Evolutionary conservation across 1,140 invertebrate species (phyloP), one percentile per base, ranked within the genome.

Genomic region (Cydia pomonella): DNA sequence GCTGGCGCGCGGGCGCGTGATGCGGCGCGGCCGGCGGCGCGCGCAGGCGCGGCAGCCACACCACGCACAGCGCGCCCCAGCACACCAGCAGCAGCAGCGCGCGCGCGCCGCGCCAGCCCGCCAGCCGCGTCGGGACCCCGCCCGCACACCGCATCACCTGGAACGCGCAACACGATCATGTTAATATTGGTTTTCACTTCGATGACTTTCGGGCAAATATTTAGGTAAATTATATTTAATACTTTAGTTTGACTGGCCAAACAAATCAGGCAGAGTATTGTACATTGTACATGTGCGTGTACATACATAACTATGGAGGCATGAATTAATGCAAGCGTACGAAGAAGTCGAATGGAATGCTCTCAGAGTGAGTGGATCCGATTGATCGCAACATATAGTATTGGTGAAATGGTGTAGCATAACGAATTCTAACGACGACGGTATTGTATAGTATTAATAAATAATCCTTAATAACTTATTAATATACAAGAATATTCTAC

Each of bases 91-190:
- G 85, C 21, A 73, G 79, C 74, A 80, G 77, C 82, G 47, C 79
- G 79, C 80, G 83, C 82, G 73, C 72, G 76, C 77, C 79, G 82
- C 66, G 80, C 86, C 75, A 82, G 79, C 85, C 80, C 82, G 75
- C 78, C 83, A 69, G 77, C 78, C 75, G 77, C 85, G 73, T 80
- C 74, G 78, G 81, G 84, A 88, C 62, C 87, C 83, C 79, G 82
- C 83, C 81, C 85, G 85, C 85, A 88, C 77, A 84, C 85, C 69
- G 64, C 64, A 69, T 69, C 89, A 88, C 89, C 89, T 90, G 64
- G 12, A 47, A 66, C 38, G 38, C 38, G 13, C 44, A 72, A 72
- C 23, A 27, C 3, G 6, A 69, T 38, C 29, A 72, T 16, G 38
- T 72, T 25, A 72, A 47, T 25, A 7, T n/a, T 66, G 50, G 16